Conservation (phyloP, 2,888 invertebrate species). For the Adineta ricciae region DNA sequence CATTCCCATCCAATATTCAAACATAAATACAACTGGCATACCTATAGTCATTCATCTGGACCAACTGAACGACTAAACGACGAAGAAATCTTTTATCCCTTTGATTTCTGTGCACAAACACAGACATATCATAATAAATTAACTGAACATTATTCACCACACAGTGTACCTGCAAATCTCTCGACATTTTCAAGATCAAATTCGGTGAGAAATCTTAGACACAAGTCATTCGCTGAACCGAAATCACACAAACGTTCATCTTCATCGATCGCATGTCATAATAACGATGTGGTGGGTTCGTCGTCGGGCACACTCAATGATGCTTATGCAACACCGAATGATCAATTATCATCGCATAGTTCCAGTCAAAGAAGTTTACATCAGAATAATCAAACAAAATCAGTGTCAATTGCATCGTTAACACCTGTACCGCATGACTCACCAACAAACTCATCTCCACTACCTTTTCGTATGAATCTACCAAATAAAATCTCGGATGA, state of each 20-base stretch:
- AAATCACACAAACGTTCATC: neutral
- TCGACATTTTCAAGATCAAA: neutral
- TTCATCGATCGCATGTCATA: neutral
- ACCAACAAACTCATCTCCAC: neutral
- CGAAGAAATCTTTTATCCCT: neutral
- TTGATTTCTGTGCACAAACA: neutral
- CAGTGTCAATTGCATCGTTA: neutral
- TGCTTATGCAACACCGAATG: neutral
- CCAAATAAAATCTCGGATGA: too few species aligned
- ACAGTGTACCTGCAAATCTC: neutral
- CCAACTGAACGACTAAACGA: neutral
- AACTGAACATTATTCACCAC: neutral
- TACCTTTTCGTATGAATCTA: too few species aligned
- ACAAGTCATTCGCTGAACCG: neutral
- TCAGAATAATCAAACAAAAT: neutral
- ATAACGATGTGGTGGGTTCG: neutral
- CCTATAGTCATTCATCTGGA: neutral
- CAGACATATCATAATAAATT: neutral
- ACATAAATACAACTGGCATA: neutral
- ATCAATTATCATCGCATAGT: neutral
- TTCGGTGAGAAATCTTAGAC: neutral
- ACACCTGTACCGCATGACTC: neutral
- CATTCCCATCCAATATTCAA: neutral
- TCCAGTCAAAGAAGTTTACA: neutral
- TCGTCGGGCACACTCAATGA: neutral